Conservation (phyloP, 1,140 invertebrate genomes). For the Formica exsecta region DNA sequence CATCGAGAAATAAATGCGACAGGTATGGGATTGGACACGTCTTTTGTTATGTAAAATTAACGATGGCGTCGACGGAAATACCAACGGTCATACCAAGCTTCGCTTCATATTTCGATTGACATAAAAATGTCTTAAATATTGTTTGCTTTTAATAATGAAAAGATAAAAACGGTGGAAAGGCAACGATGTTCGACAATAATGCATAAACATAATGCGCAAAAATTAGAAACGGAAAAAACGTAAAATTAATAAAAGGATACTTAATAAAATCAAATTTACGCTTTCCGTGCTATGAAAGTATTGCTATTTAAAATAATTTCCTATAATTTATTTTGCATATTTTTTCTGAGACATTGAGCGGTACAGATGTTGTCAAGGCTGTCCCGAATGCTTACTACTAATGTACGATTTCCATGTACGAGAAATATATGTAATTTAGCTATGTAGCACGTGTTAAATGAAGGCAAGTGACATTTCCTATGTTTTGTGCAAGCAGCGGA, state of each 20-base stretch:
- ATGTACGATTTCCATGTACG: not conserved
- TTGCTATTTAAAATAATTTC: not conserved
- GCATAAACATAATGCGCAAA: no score
- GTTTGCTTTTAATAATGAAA: not conserved
- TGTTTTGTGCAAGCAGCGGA: not conserved
- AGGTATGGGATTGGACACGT: no score
- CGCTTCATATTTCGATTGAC: not conserved
- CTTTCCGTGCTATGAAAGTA: no score
- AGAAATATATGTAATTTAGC: not conserved
- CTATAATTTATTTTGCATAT: not conserved
- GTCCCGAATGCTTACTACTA: not conserved
- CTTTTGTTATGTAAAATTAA: constrained; percentile 1
- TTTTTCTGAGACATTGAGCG: not conserved
- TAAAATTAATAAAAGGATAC: no score
- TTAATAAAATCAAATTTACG: no score
- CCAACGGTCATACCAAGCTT: not conserved
- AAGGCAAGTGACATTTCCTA: not conserved
- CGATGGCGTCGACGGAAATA: not conserved
- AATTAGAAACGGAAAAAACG: not conserved
- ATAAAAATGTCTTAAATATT: not conserved
- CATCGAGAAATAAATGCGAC: not conserved
- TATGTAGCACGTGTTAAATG: not conserved
- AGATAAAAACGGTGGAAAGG: no score
- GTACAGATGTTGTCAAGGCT: not conserved
- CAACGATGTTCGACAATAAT: not conserved